Evolutionary conservation across 2,797 vertebrate species (phyloP).

Genomic region (Enteromius anoplus): DNA sequence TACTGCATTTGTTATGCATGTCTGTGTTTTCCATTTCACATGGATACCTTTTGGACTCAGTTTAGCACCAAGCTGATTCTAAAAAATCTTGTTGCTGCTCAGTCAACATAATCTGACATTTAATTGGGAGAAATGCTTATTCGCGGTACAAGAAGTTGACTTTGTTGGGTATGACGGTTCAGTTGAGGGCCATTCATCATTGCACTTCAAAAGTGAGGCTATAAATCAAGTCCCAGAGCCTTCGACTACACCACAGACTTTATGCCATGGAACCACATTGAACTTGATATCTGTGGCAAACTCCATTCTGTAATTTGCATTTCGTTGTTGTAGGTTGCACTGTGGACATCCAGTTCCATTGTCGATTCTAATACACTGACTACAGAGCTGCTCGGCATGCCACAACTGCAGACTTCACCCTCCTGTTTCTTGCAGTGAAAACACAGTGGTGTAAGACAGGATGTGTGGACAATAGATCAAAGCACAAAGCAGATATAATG

Average conservation of each 20-base stretch:
- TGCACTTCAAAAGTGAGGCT: neutral
- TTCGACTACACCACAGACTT: neutral
- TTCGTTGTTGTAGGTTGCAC: conserved; percentile 10
- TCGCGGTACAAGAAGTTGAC: neutral
- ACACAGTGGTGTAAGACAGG: neutral
- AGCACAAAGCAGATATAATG: conserved; percentile 21
- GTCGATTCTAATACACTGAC: conserved; percentile 24
- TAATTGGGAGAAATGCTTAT: conserved; percentile 12
- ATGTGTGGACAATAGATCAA: neutral
- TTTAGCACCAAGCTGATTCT: conserved; percentile 39
- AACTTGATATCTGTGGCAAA: conserved; percentile 41
- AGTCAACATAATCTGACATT: neutral
- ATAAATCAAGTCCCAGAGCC: neutral
- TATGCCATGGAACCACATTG: conserved; percentile 23
- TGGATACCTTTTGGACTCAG: conserved; percentile 30
- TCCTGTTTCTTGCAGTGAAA: neutral
- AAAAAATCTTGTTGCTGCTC: conserved; percentile 26
- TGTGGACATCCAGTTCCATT: neutral
- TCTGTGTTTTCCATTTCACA: conserved; percentile 26
- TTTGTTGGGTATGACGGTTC: neutral
- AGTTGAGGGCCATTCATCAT: neutral
- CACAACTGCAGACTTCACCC: conserved; percentile 33
- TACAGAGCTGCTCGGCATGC: conserved; percentile 32
- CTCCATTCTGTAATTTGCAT: conserved; percentile 10
- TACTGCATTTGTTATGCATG: conserved; percentile 35